phyloP scores from a whole-genome alignment of 2,113 vertebrate species.

The Platichthys flesus region DNA sequence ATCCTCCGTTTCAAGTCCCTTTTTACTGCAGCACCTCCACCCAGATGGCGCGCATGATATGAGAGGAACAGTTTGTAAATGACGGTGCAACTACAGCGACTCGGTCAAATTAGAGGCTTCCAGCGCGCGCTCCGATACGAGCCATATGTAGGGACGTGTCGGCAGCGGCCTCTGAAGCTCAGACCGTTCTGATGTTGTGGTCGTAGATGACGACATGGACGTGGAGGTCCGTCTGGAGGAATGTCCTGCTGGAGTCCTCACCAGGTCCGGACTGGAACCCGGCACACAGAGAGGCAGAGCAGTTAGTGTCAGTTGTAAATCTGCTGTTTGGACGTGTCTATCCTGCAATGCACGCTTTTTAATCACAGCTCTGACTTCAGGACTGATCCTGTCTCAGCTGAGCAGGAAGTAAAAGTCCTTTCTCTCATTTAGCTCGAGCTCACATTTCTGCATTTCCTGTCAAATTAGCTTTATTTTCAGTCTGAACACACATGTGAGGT shows the following conservation, averaged over 20 bases:
- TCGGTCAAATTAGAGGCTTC: slow-evolving; percentile 70
- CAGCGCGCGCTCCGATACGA: slow-evolving; percentile 17
- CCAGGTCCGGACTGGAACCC: slow-evolving; percentile 81
- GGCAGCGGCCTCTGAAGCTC: slow-evolving; percentile 33
- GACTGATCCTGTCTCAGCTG: too few species aligned
- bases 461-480: too few species aligned
- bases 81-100: slow-evolving; percentile 49
- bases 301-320: background rate
- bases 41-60: slow-evolving; percentile 70
- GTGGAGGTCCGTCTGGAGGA: slow-evolving; percentile 84
- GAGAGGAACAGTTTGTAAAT: slow-evolving; percentile 58
- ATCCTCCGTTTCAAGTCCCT: slow-evolving; percentile 23
- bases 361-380: too few species aligned
- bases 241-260: slow-evolving; percentile 80
- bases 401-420: too few species aligned
- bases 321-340: background rate
- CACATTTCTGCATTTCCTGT: too few species aligned
- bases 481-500: too few species aligned
- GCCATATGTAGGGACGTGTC: slow-evolving; percentile 48
- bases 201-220: slow-evolving; percentile 87
- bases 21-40: slow-evolving; percentile 56
- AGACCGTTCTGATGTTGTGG: slow-evolving; percentile 81
- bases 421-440: too few species aligned
- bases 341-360: background rate
- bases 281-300: slow-evolving; percentile 3